Percentiles rank a stretch among this genome's conserved stretches.
Evolutionary conservation across 2,797 vertebrate species (phyloP).

Genomic region (Sebastes itinus): DNA sequence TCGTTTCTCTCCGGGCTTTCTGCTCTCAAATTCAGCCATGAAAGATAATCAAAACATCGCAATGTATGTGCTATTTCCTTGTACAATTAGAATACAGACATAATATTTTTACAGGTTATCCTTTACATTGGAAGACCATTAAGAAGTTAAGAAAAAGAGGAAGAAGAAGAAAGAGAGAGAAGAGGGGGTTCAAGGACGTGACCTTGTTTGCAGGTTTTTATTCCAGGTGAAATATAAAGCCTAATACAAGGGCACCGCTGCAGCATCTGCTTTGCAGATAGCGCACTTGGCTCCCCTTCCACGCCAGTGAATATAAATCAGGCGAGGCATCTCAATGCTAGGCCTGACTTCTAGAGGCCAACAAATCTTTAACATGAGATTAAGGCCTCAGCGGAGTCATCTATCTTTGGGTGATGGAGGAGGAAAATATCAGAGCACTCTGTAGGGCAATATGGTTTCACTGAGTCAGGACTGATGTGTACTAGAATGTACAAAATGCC

Average conservation of each 20-base stretch:
- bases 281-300: slow-evolving; percentile 75
- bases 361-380: slow-evolving; percentile 81
- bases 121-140: not conserved
- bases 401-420: slow-evolving; percentile 68
- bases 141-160: slow-evolving; percentile 18
- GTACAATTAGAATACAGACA: slow-evolving; percentile 53
- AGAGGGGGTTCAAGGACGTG: slow-evolving; percentile 51
- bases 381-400: slow-evolving; percentile 77
- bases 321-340: slow-evolving; percentile 77
- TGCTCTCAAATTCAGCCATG: slow-evolving; percentile 48
- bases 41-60: slow-evolving; percentile 39
- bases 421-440: slow-evolving; percentile 67
- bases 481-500: slow-evolving; percentile 50
- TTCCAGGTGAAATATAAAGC: slow-evolving; percentile 71
- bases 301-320: slow-evolving; percentile 80
- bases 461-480: slow-evolving; percentile 58
- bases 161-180: slow-evolving; percentile 9
- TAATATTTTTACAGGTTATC: slow-evolving; percentile 47
- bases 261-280: slow-evolving; percentile 81
- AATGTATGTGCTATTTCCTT: slow-evolving; percentile 20
- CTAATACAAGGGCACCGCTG: slow-evolving; percentile 67
- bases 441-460: slow-evolving; percentile 63
- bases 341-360: slow-evolving; percentile 75
- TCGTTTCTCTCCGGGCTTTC: slow-evolving; percentile 25
- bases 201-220: slow-evolving; percentile 66